These are phyloP conservation scores for Pherbina coryleti DNA, from an alignment of 2,888 invertebrate genomes.

Conservation along the genomic window DNA sequence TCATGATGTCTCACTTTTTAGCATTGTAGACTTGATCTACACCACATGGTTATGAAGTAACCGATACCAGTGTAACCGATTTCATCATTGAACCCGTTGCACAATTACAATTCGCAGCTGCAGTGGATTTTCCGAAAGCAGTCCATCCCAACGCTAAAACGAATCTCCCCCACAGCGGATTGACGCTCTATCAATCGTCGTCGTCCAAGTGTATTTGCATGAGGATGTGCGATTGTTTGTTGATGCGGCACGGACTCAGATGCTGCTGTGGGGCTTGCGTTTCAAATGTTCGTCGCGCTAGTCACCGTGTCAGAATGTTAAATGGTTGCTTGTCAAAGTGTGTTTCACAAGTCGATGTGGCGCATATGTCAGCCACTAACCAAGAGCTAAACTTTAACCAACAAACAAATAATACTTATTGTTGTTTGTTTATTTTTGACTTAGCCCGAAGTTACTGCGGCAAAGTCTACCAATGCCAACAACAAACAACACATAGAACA, in stretches of 20 bases:
- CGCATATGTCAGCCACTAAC: constrained; percentile 10
- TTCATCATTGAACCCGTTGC: too few relatives aligned
- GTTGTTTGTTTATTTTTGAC: constrained; percentile 20
- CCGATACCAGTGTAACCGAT: too few relatives aligned
- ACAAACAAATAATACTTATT: constrained; percentile 13
- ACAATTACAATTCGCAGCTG: background rate
- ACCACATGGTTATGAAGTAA: too few relatives aligned
- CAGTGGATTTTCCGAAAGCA: background rate
- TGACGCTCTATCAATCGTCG: background rate
- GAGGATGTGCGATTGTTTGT: background rate
- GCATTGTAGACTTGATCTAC: too few relatives aligned
- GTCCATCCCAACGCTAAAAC: background rate
- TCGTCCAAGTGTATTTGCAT: background rate
- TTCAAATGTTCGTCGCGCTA: constrained; percentile 6
- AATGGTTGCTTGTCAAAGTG: constrained; percentile 18
- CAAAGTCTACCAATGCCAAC: background rate
- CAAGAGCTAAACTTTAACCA: background rate
- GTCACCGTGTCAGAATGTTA: constrained; percentile 4
- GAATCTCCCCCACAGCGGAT: background rate
- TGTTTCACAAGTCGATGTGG: constrained; percentile 27
- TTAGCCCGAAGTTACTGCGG: background rate
- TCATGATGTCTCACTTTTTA: too few relatives aligned
- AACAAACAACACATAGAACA: too few relatives aligned
- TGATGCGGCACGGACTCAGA: background rate
- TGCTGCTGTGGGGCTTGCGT: constrained; percentile 20